Conservation (phyloP, 1,140 invertebrate species). For the Caenorhabditis brenneri region DNA sequence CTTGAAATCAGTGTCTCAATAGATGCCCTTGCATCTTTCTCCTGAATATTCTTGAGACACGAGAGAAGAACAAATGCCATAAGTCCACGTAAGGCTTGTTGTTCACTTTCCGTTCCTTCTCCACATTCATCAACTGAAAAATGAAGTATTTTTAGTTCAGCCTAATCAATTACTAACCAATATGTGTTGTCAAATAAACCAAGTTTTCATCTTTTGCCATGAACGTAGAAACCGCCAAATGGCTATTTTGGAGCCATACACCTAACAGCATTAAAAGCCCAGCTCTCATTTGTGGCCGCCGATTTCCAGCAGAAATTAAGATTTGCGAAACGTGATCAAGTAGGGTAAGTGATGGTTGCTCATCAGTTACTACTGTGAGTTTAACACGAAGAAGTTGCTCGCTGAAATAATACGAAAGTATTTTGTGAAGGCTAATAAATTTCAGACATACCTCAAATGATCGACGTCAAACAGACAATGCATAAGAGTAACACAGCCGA, state of each 20-base stretch:
- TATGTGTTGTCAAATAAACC: conserved; percentile 76
- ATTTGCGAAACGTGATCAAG: conserved; percentile 60
- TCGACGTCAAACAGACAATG: conserved; percentile 88
- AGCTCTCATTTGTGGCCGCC: conserved; percentile 86
- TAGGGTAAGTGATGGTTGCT: conserved; percentile 55
- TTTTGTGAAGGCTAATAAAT: background rate
- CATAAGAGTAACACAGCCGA: conserved; percentile 86
- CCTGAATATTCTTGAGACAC: background rate
- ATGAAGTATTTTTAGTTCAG: background rate
- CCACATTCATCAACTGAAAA: conserved; percentile 70
- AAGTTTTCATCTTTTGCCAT: conserved; percentile 84
- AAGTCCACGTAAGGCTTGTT: conserved; percentile 85
- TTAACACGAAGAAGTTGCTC: conserved; percentile 84
- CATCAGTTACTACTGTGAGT: conserved; percentile 75
- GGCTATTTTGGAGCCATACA: conserved; percentile 86
- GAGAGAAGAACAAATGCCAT: conserved; percentile 92
- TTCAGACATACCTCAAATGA: conserved; percentile 80
- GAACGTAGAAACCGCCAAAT: conserved; percentile 83
- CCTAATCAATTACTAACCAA: conserved; percentile 53
- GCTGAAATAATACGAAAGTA: background rate
- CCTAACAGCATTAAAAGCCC: conserved; percentile 88
- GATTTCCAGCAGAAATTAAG: conserved; percentile 73
- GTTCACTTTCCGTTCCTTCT: conserved; percentile 78
- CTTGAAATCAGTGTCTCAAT: conserved; percentile 86
- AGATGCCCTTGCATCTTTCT: conserved; percentile 70